Evolutionary conservation across 2,797 vertebrate genomes (phyloP).

Genomic region (Apogon talboti): DNA sequence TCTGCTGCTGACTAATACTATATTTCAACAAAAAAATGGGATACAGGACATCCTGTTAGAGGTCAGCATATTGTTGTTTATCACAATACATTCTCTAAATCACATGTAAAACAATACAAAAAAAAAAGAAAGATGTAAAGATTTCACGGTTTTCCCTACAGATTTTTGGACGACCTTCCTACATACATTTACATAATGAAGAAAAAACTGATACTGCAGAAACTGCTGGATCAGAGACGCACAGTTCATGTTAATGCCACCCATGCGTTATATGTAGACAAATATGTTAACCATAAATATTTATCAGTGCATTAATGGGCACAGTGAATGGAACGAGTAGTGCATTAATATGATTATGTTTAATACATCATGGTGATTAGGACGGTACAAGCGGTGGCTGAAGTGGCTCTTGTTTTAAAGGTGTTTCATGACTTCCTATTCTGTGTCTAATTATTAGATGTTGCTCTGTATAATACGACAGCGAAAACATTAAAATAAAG

Average conservation of each 20-base stretch:
- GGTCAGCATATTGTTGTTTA: no score
- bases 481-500: no score
- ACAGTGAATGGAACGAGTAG: slow-evolving; percentile 29
- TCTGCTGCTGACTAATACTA: no score
- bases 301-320: slow-evolving; percentile 30
- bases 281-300: slow-evolving; percentile 46
- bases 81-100: no score
- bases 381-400: slow-evolving; percentile 4
- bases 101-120: no score
- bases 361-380: slow-evolving; percentile 24
- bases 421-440: slow-evolving; percentile 4
- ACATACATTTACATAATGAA: slow-evolving; percentile 55
- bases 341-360: slow-evolving; percentile 28
- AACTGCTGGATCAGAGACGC: slow-evolving; percentile 22
- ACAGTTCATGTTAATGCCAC: slow-evolving; percentile 40
- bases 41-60: no score
- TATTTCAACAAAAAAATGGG: no score
- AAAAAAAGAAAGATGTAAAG: no score
- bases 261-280: slow-evolving; percentile 19
- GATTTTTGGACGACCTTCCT: slow-evolving; percentile 21
- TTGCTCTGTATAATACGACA: no score
- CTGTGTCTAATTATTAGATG: no score
- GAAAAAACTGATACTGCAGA: slow-evolving; percentile 24
- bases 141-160: slow-evolving; percentile 10
- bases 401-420: slow-evolving; percentile 13